A percentile compares a stretch with the other conserved stretches of the same genome.
Conservation (phyloP, 2,113 vertebrate species). For the Dicaeum eximium region DNA sequence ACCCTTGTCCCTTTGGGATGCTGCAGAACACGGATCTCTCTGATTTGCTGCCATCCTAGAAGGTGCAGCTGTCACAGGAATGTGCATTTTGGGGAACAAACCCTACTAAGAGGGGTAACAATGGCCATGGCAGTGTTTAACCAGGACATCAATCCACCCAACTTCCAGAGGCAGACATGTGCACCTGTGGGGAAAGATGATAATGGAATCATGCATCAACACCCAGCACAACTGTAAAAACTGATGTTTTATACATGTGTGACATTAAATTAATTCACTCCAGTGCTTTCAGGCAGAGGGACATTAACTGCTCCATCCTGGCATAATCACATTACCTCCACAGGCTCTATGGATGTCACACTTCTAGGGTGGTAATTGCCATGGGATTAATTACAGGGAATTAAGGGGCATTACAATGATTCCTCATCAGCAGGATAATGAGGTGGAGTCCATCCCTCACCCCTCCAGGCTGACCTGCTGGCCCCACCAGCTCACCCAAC, state of each 20-base stretch:
- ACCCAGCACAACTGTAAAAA: neutral
- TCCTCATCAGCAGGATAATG: neutral
- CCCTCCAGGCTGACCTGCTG: neutral
- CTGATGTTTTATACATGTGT: neutral
- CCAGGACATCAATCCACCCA: neutral
- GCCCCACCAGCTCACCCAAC: neutral
- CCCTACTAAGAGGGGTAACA: neutral
- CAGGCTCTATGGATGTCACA: neutral
- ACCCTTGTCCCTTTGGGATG: neutral
- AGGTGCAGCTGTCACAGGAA: neutral
- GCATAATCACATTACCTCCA: neutral
- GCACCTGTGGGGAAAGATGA: neutral
- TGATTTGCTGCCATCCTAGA: neutral
- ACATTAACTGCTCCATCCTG: neutral
- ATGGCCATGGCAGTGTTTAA: neutral
- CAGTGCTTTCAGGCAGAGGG: neutral
- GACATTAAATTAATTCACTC: neutral
- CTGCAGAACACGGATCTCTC: neutral
- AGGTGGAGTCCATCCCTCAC: neutral
- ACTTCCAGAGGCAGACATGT: neutral
- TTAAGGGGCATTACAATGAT: neutral
- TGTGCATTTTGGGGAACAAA: neutral
- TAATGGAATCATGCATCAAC: neutral
- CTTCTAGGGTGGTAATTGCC: neutral
- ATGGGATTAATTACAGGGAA: neutral